Evolutionary conservation across 1,140 invertebrate genomes (phyloP).

Genomic region (Holcopasites calliopsidis): DNA sequence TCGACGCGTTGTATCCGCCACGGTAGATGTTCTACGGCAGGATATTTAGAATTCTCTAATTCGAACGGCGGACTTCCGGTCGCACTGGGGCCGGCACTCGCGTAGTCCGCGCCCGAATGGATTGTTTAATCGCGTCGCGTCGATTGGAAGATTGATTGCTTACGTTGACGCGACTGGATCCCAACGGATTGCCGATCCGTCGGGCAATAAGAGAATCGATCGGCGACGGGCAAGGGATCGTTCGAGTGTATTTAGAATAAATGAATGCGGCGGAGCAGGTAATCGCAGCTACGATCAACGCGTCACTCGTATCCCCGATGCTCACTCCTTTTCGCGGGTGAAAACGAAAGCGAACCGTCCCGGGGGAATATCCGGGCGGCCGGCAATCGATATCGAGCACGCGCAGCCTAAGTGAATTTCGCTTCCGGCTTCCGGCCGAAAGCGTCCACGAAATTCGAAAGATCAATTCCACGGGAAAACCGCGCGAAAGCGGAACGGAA

Average conservation of each 20-base stretch:
- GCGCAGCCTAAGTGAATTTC: background rate
- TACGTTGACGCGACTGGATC: background rate
- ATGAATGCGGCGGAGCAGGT: background rate
- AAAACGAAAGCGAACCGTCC: conserved; percentile 31
- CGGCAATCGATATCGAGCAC: conserved; percentile 17
- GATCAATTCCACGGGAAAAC: background rate
- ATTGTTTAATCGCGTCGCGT: background rate
- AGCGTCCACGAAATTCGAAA: background rate
- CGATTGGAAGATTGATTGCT: conserved; percentile 20
- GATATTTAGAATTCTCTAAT: conserved; percentile 5
- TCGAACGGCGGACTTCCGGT: conserved; percentile 22
- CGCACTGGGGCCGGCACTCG: conserved; percentile 29
- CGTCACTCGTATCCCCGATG: background rate
- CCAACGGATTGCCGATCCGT: background rate
- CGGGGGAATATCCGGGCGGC: background rate
- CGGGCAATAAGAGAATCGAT: background rate
- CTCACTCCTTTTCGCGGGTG: conserved; percentile 9
- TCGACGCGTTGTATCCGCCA: too few relatives aligned
- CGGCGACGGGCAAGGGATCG: background rate
- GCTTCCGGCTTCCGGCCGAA: background rate
- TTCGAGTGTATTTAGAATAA: background rate
- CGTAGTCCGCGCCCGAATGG: too few relatives aligned
- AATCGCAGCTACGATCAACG: conserved; percentile 34
- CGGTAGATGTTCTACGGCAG: too few relatives aligned
- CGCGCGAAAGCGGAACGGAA: too few relatives aligned